phyloP scores from a whole-genome alignment of 2,888 invertebrate genomes.

The Scaptomyza cyrtandrae region DNA sequence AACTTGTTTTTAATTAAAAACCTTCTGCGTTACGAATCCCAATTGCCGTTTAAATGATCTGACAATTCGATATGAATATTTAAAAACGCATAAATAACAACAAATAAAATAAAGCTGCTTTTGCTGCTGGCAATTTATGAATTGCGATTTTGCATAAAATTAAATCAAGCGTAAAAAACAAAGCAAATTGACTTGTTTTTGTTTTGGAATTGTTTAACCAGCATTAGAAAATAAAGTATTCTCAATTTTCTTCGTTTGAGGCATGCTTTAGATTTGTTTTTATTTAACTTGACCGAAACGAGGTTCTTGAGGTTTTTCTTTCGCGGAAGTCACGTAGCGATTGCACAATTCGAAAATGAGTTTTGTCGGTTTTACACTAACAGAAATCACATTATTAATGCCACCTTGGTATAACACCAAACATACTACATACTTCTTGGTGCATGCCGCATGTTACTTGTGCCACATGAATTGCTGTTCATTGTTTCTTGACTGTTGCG shows the following conservation, averaged over 20 bases:
- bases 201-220: slow-evolving; percentile 1
- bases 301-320: slow-evolving; percentile 40
- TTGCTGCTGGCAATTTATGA: slow-evolving; percentile 43
- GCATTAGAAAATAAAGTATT: slow-evolving; percentile 3
- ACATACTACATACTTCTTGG: too few relatives aligned
- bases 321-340: slow-evolving; percentile 76
- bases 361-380: slow-evolving; percentile 79
- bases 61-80: slow-evolving; percentile 71
- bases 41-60: slow-evolving; percentile 52
- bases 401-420: slow-evolving; percentile 40
- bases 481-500: slow-evolving; percentile 54
- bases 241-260: slow-evolving; percentile 9
- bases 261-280: slow-evolving; percentile 22
- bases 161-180: neutral
- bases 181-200: slow-evolving; percentile 7
- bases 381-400: slow-evolving; percentile 63
- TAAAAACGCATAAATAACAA: slow-evolving; percentile 73
- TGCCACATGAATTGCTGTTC: slow-evolving; percentile 42
- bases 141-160: slow-evolving; percentile 24
- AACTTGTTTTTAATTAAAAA: slow-evolving; percentile 75
- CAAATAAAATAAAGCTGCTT: slow-evolving; percentile 33
- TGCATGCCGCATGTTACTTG: slow-evolving; percentile 38
- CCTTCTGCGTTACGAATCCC: slow-evolving; percentile 44
- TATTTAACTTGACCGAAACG: slow-evolving; percentile 20
- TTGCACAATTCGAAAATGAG: slow-evolving; percentile 77